Conservation (phyloP, 2,888 invertebrate species). For the Lamproptera curius region DNA sequence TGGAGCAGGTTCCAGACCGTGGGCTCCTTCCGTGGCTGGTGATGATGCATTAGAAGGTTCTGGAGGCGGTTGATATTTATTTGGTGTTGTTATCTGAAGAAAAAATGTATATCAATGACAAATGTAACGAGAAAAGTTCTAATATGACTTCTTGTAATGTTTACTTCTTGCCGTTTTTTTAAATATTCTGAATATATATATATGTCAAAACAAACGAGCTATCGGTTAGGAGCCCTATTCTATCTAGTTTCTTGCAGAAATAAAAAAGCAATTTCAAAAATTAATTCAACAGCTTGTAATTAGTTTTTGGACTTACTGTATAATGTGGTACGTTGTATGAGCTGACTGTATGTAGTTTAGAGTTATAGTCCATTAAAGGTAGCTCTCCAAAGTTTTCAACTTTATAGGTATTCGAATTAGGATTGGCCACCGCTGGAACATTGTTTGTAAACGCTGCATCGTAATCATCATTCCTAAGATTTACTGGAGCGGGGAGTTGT, state of each 20-base stretch:
- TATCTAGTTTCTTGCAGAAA: no score
- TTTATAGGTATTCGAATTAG: constrained; percentile 45
- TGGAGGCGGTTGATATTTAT: constrained; percentile 21
- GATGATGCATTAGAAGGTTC: constrained; percentile 22
- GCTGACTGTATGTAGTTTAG: constrained; percentile 56
- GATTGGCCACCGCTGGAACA: constrained; percentile 44
- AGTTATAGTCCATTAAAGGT: constrained; percentile 61
- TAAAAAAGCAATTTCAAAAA: no score
- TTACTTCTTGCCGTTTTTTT: no score
- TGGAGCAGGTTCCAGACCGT: constrained; percentile 51
- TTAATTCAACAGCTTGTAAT: no score
- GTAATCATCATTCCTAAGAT: constrained; percentile 49
- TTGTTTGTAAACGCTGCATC: constrained; percentile 53
- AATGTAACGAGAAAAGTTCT: no score
- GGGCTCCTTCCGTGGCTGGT: constrained; percentile 28
- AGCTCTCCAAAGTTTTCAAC: constrained; percentile 56
- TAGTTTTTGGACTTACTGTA: constrained; percentile 49
- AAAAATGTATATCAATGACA: no score
- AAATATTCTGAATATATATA: no score
- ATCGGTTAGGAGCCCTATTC: no score
- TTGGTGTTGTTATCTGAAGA: constrained; percentile 48
- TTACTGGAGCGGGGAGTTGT: constrained; percentile 48
- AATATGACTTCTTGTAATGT: no score
- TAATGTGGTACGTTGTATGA: constrained; percentile 71
- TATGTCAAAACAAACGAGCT: no score